These are phyloP conservation scores for Ephestia elutella DNA, from an alignment of 1,140 invertebrate species.

Conservation along the genomic window DNA sequence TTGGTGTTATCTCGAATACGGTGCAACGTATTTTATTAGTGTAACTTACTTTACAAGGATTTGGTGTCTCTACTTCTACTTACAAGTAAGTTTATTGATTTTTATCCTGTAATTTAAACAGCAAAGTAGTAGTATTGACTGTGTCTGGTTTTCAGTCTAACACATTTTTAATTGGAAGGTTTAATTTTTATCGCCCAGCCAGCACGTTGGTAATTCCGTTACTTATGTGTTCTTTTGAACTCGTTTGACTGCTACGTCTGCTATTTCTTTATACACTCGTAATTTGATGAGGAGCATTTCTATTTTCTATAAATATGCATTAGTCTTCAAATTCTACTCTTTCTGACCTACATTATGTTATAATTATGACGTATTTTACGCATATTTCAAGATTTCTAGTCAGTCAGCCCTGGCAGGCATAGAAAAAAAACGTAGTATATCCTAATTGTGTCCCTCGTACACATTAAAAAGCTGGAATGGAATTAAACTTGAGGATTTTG, in stretches of 20 bases:
- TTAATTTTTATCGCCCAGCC: constrained; percentile 26
- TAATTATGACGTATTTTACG: too few relatives aligned
- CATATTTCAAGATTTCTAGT: too few relatives aligned
- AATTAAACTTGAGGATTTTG: too few relatives aligned
- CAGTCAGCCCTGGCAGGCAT: too few relatives aligned
- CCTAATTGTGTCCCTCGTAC: too few relatives aligned
- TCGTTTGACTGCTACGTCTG: constrained; percentile 46
- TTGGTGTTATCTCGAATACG: constrained; percentile 28
- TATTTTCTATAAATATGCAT: constrained; percentile 20
- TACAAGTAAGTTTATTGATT: constrained; percentile 46
- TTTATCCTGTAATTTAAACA: constrained; percentile 18
- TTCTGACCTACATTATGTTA: neutral
- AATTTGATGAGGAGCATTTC: constrained; percentile 14
- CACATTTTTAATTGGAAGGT: neutral
- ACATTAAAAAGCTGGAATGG: too few relatives aligned
- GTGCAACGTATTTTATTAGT: constrained; percentile 20
- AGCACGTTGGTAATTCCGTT: constrained; percentile 57
- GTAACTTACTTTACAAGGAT: constrained; percentile 26
- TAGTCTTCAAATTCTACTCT: constrained; percentile 3
- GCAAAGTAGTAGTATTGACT: neutral
- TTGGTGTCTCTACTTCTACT: constrained; percentile 19
- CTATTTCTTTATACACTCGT: constrained; percentile 24
- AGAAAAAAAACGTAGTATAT: too few relatives aligned
- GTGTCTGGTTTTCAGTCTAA: constrained; percentile 12
- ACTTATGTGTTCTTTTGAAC: constrained; percentile 57